Conservation (phyloP, 2,797 vertebrate genomes). For the Esox lucius region DNA sequence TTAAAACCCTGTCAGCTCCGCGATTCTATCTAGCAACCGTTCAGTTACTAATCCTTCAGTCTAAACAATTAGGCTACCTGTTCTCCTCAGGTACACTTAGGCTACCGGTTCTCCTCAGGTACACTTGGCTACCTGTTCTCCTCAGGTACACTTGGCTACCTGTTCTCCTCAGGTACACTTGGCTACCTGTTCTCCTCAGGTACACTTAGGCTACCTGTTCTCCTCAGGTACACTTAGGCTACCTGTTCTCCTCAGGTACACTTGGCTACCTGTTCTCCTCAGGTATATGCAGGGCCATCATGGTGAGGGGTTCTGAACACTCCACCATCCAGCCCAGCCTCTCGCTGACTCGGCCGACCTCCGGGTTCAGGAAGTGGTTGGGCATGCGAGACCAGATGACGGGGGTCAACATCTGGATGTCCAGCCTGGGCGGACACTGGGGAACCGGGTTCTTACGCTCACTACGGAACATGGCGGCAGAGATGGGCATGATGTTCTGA, state of each 20-base stretch:
- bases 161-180: background rate
- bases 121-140: too few species aligned
- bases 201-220: background rate
- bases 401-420: constrained; percentile 85
- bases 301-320: constrained; percentile 84
- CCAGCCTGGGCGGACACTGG: constrained; percentile 87
- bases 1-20: too few species aligned
- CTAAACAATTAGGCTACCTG: background rate
- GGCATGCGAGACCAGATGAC: constrained; percentile 96
- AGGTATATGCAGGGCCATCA: constrained; percentile 94
- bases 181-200: background rate
- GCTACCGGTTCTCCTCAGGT: too few species aligned
- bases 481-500: constrained; percentile 98
- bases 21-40: too few species aligned
- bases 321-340: constrained; percentile 88
- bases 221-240: too few species aligned
- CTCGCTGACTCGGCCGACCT: constrained; percentile 78
- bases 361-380: constrained; percentile 83
- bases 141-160: too few species aligned
- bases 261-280: constrained; percentile 72
- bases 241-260: background rate
- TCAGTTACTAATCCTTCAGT: too few species aligned
- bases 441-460: constrained; percentile 89
- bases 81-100: constrained; percentile 91
- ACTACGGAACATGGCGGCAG: constrained; percentile 93